Percentiles rank a stretch among this genome's conserved stretches.
Conservation (phyloP, 2,888 invertebrate genomes). For the Chaitophorus viminalis region DNA sequence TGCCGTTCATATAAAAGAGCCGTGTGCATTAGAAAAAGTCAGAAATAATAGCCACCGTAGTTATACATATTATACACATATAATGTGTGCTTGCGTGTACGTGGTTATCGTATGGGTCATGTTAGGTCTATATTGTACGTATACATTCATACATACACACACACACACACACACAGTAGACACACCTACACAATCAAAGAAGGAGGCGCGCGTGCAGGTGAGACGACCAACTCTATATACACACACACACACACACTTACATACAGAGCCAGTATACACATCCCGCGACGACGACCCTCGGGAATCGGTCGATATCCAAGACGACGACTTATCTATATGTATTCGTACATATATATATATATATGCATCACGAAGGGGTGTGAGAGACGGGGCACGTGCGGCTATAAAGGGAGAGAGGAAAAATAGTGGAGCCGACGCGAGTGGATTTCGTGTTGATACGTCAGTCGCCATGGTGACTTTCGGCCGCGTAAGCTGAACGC, state of each 20-base stretch:
- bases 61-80: too few species aligned
- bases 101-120: too few species aligned
- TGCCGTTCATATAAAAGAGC: too few species aligned
- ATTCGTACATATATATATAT: background rate
- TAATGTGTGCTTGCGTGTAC: too few species aligned
- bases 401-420: background rate
- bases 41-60: too few species aligned
- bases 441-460: slow-evolving; percentile 57
- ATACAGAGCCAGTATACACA: background rate
- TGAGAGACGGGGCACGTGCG: background rate
- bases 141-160: background rate
- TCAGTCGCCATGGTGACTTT: slow-evolving; percentile 50
- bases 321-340: slow-evolving; percentile 43
- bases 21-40: too few species aligned
- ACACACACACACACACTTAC: too few species aligned
- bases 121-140: background rate
- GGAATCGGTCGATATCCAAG: slow-evolving; percentile 54
- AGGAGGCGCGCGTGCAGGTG: background rate
- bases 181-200: background rate
- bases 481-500: slow-evolving; percentile 31
- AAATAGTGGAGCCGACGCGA: slow-evolving; percentile 21
- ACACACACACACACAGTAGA: too few species aligned
- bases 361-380: background rate
- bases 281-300: slow-evolving; percentile 36
- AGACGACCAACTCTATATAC: background rate